Conservation (phyloP, 2,888 invertebrate genomes). For the Eristalis pertinax region DNA sequence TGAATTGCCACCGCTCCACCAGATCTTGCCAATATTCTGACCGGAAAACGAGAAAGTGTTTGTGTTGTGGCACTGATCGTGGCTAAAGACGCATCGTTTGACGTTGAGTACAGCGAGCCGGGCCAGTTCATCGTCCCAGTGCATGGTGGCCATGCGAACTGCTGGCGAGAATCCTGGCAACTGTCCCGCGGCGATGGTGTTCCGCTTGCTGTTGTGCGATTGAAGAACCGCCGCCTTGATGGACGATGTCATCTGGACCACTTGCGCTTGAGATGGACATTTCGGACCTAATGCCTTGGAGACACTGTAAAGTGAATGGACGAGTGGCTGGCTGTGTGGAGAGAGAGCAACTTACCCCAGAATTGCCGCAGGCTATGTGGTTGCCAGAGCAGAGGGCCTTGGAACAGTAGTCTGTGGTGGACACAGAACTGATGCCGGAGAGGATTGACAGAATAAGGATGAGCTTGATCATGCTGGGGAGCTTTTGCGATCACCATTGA, state of each 20-base stretch:
- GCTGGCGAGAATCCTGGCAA: constrained; percentile 70
- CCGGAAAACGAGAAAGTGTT: constrained; percentile 74
- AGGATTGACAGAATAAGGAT: background rate
- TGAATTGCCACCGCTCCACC: constrained; percentile 40
- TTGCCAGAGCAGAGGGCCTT: background rate
- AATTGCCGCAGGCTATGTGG: background rate
- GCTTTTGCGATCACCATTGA: background rate
- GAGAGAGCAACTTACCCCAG: background rate
- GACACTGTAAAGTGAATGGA: background rate
- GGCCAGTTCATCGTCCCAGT: constrained; percentile 76
- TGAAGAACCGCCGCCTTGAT: background rate
- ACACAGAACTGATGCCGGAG: background rate
- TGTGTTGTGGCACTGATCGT: constrained; percentile 76
- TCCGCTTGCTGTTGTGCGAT: constrained; percentile 2
- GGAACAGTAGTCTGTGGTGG: background rate
- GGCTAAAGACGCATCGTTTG: constrained; percentile 73
- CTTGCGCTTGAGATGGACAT: background rate
- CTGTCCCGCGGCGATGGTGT: constrained; percentile 73
- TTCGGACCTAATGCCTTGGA: background rate
- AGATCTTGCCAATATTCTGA: constrained; percentile 75
- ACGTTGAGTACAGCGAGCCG: constrained; percentile 75
- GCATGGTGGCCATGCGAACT: constrained; percentile 76
- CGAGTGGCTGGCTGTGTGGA: background rate
- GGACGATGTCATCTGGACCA: background rate
- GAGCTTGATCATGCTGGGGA: background rate